Evolutionary conservation across 2,113 vertebrate genomes (phyloP).

Genomic region (Isichthys henryi): DNA sequence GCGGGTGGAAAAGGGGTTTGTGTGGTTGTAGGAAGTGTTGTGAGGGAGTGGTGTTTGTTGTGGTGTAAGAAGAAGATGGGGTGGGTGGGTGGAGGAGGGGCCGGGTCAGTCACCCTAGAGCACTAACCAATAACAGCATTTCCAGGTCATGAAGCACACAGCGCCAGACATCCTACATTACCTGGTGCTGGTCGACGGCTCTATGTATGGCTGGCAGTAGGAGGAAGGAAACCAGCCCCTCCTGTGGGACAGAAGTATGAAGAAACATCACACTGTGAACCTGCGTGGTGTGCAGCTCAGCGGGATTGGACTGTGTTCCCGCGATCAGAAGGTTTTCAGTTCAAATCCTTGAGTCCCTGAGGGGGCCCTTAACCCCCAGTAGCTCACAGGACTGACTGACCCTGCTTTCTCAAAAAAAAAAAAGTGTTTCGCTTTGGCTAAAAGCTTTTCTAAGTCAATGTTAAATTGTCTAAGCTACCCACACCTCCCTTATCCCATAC

Average conservation of each 20-base stretch:
- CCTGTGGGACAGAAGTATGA: constrained; percentile 53
- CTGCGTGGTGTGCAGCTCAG: neutral
- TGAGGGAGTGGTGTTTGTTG: no score
- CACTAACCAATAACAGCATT: neutral
- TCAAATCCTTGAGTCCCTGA: neutral
- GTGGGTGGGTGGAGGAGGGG: neutral
- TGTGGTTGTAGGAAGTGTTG: no score
- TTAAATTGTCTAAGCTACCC: neutral
- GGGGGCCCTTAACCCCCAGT: no score
- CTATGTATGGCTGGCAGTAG: constrained; percentile 68
- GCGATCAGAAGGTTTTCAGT: neutral
- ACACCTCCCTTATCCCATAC: neutral
- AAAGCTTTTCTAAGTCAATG: neutral
- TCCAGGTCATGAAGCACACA: neutral
- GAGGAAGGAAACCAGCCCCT: constrained; percentile 96
- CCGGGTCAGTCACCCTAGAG: neutral
- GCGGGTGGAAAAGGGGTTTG: no score
- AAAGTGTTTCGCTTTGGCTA: neutral
- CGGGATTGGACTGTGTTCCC: neutral
- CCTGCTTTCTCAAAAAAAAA: neutral
- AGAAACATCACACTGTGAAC: neutral
- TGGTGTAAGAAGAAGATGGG: no score
- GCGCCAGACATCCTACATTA: constrained; percentile 35
- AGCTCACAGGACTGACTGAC: neutral
- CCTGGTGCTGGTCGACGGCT: constrained; percentile 69